Conservation (phyloP, 2,888 invertebrate species). For the Holacanthella duospinosa region DNA sequence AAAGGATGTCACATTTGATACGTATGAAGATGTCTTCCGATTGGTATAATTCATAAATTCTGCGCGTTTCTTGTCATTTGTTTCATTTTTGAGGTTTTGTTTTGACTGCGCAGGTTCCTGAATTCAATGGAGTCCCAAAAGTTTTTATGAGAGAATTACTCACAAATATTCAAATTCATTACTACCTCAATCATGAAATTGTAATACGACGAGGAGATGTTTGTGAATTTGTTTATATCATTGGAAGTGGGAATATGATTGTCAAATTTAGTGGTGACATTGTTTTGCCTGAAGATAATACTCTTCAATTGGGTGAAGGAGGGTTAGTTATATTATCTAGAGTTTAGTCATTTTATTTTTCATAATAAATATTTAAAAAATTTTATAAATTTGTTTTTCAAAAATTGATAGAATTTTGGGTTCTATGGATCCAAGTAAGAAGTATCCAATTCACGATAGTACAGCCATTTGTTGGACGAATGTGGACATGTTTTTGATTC, state of each 20-base stretch:
- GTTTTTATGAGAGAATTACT: conserved; percentile 17
- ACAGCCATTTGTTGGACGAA: conserved; percentile 7
- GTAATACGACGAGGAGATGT: conserved; percentile 18
- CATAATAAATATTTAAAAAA: background rate
- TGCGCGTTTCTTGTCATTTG: background rate
- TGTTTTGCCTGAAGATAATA: conserved; percentile 2
- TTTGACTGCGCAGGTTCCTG: conserved; percentile 13
- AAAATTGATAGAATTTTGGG: conserved; percentile 1
- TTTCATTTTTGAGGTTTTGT: background rate
- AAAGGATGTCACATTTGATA: conserved; percentile 20
- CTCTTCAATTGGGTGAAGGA: conserved; percentile 13
- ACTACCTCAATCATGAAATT: conserved; percentile 18
- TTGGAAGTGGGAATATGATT: background rate
- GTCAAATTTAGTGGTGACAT: conserved; percentile 5
- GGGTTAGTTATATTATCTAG: conserved; percentile 10
- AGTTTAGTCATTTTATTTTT: background rate
- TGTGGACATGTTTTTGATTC: conserved; percentile 11
- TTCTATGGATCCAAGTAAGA: background rate
- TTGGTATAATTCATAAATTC: background rate
- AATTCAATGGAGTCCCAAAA: conserved; percentile 12
- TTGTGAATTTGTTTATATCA: conserved; percentile 20
- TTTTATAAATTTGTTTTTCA: background rate
- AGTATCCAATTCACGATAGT: background rate
- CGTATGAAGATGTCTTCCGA: conserved; percentile 20
- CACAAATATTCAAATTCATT: conserved; percentile 16